These are phyloP conservation scores for Geodia barretti DNA, from an alignment of 37 sponge, comb jelly and placozoan genomes.

Conservation along the genomic window DNA sequence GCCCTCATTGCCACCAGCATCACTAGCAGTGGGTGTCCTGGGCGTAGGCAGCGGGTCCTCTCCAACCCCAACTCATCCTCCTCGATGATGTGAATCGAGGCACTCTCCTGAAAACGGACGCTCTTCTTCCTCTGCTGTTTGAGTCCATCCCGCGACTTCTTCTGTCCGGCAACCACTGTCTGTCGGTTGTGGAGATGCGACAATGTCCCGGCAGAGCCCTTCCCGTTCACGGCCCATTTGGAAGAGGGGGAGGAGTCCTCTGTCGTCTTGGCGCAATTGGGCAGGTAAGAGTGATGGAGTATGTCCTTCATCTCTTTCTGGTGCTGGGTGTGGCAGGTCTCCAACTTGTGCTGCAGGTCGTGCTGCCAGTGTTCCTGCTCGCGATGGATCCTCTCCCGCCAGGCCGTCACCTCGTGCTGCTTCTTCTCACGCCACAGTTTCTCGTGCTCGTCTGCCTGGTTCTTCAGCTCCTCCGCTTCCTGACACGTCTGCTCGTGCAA, in stretches of 20 bases:
- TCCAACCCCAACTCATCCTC: not conserved
- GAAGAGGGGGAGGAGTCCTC: not conserved
- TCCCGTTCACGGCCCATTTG: not conserved
- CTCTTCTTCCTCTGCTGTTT: not conserved
- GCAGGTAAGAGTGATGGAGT: not conserved
- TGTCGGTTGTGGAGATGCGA: no score
- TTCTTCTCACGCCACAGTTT: not conserved
- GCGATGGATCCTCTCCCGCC: constrained; percentile 1
- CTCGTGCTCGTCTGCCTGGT: constrained; percentile 34
- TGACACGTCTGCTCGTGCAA: constrained; percentile 29
- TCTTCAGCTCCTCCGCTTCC: constrained; percentile 23
- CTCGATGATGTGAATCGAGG: constrained; percentile 7
- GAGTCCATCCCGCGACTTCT: not conserved
- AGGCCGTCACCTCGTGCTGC: not conserved
- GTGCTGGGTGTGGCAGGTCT: not conserved
- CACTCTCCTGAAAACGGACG: not conserved
- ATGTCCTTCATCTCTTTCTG: constrained; percentile 22
- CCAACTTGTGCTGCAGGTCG: constrained; percentile 3
- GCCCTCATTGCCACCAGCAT: not conserved
- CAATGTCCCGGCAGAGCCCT: not conserved
- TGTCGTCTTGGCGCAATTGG: not conserved
- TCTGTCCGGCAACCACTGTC: no score
- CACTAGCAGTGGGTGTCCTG: not conserved
- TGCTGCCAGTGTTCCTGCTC: constrained; percentile 30
- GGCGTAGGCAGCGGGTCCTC: no score